phyloP scores from a whole-genome alignment of 2,888 invertebrate species.

The Poecilus cupreus region DNA sequence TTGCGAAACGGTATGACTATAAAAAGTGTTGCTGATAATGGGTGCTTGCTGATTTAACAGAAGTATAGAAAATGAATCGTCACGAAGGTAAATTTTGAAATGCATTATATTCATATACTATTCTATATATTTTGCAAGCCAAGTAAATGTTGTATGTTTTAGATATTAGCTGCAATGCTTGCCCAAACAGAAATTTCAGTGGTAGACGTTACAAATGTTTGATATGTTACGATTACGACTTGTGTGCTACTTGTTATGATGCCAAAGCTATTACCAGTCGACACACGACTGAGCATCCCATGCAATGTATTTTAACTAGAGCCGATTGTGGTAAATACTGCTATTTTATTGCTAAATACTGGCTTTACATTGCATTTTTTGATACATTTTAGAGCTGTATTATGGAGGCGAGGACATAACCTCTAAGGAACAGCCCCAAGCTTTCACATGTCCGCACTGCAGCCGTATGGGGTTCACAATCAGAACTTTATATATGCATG shows the following conservation, averaged over 20 bases:
- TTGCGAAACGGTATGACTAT: no score
- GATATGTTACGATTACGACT: conserved; percentile 99
- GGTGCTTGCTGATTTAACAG: no score
- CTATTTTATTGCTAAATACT: not conserved
- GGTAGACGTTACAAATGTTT: conserved; percentile 99
- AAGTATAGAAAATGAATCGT: conserved; percentile 91
- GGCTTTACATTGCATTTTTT: no score
- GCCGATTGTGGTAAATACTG: conserved; percentile 90
- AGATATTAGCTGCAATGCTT: conserved; percentile 99
- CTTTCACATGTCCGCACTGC: conserved; percentile 98
- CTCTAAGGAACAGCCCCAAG: conserved; percentile 93
- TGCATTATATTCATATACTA: not conserved
- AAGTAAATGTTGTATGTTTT: conserved; percentile 61
- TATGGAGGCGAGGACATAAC: conserved; percentile 96
- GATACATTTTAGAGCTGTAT: conserved; percentile 84
- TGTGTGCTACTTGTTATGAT: conserved; percentile 97
- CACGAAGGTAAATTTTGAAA: conserved; percentile 87
- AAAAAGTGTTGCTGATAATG: no score
- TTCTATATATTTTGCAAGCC: not conserved
- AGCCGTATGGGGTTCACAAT: conserved; percentile 97
- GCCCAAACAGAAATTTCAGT: conserved; percentile 97
- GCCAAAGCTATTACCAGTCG: conserved; percentile 92
- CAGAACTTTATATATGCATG: conserved; percentile 92
- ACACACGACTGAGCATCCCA: conserved; percentile 97
- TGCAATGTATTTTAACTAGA: conserved; percentile 98